These are phyloP conservation scores for Gastrophysa polygoni DNA, from an alignment of 2,888 invertebrate species.

Conservation along the genomic window DNA sequence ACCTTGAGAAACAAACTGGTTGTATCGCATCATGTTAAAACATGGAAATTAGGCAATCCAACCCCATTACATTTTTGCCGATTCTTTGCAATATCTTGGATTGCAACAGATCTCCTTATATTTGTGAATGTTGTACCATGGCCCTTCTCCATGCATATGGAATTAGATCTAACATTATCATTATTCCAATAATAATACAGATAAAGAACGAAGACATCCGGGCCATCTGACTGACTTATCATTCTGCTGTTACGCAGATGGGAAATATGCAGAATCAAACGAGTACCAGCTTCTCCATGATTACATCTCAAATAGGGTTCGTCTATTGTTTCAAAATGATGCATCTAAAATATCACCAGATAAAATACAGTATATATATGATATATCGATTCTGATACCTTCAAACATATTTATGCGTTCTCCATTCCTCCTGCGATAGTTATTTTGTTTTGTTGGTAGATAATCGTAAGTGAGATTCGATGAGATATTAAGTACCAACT, in stretches of 20 bases:
- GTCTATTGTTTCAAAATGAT: background rate
- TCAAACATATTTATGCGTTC: background rate
- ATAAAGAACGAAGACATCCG: conserved; percentile 1
- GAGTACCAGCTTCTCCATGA: background rate
- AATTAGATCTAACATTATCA: background rate
- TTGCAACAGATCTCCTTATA: conserved; percentile 2
- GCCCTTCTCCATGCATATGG: background rate
- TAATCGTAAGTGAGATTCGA: background rate
- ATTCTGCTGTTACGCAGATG: background rate
- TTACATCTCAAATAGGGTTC: background rate
- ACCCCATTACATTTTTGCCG: background rate
- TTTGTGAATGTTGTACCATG: background rate
- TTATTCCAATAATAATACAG: background rate
- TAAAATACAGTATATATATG: background rate
- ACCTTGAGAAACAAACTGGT: background rate
- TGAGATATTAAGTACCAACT: background rate
- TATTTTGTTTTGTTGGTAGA: background rate
- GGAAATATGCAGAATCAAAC: background rate
- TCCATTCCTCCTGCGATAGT: conserved; percentile 1
- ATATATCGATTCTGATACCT: background rate
- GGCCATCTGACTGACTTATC: background rate
- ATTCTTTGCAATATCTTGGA: conserved; percentile 2
- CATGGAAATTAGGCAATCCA: background rate
- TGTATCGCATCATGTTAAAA: conserved; percentile 4
- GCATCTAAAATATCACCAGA: background rate